Evolutionary conservation across 2,797 vertebrate genomes (phyloP).

Genomic region (Manis crassicaudata): DNA sequence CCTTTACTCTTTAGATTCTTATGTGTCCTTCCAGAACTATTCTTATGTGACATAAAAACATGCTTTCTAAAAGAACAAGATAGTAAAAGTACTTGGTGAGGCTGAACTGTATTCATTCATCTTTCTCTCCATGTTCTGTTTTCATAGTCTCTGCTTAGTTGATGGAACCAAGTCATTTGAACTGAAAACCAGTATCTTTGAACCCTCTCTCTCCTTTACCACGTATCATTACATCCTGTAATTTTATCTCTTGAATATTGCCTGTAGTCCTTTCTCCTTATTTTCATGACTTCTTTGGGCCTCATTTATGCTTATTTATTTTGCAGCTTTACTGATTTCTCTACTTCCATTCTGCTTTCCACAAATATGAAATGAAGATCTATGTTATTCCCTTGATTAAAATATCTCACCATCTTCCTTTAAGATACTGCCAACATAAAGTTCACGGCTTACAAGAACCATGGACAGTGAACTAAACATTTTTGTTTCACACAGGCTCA

Average conservation of each 20-base stretch:
- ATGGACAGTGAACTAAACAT: not conserved
- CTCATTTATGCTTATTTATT: not conserved
- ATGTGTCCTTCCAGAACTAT: not conserved
- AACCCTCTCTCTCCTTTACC: not conserved
- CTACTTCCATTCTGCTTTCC: not conserved
- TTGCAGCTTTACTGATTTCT: not conserved
- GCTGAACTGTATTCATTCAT: not conserved
- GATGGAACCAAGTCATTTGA: not conserved
- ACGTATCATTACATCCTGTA: not conserved
- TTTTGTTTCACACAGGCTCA: not conserved
- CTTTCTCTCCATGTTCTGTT: not conserved
- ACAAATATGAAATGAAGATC: constrained; percentile 8
- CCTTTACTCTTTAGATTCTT: not conserved
- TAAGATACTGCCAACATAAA: not conserved
- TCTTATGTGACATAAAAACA: not conserved
- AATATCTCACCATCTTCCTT: not conserved
- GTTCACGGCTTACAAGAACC: not conserved
- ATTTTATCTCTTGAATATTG: constrained; percentile 10
- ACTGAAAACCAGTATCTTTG: not conserved
- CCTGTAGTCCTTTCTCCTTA: not conserved
- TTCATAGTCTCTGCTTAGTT: not conserved
- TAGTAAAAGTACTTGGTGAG: not conserved
- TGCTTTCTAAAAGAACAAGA: not conserved
- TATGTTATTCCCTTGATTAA: not conserved
- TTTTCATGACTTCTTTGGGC: constrained; percentile 5